A percentile compares a stretch with the other conserved stretches of the same genome.
Conservation (phyloP, 2,797 vertebrate genomes). For the Gobionotothen gibberifrons region DNA sequence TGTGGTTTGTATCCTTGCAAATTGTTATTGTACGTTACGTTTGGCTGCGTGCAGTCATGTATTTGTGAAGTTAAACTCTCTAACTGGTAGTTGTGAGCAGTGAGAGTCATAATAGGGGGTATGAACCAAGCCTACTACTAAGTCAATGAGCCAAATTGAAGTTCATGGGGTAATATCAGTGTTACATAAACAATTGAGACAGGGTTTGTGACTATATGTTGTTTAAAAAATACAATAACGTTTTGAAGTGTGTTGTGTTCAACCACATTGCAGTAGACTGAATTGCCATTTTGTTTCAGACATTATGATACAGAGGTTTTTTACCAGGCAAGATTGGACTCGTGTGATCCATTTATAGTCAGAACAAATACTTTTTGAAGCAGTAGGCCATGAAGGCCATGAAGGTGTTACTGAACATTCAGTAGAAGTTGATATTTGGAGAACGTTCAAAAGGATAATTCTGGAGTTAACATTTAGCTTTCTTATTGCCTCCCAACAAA, state of each 20-base stretch:
- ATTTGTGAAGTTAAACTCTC: slow-evolving; percentile 9
- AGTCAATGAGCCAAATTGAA: slow-evolving; percentile 2
- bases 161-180: neutral
- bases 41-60: slow-evolving; percentile 1
- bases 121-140: neutral
- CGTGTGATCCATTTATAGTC: neutral
- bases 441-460: neutral
- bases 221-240: neutral
- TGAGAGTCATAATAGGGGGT: neutral
- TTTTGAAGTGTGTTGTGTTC: neutral
- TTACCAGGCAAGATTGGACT: neutral
- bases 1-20: slow-evolving; percentile 5
- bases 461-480: neutral
- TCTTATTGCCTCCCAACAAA: too few species aligned
- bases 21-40: slow-evolving; percentile 15
- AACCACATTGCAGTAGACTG: neutral
- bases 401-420: neutral
- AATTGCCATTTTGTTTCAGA: neutral
- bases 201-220: neutral
- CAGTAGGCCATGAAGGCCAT: neutral
- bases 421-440: neutral
- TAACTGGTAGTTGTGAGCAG: neutral
- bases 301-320: neutral
- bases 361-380: neutral
- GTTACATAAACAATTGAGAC: neutral